These are phyloP conservation scores for Vulpes lagopus DNA, from an alignment of 2,113 vertebrate species.

Conservation along the genomic window DNA sequence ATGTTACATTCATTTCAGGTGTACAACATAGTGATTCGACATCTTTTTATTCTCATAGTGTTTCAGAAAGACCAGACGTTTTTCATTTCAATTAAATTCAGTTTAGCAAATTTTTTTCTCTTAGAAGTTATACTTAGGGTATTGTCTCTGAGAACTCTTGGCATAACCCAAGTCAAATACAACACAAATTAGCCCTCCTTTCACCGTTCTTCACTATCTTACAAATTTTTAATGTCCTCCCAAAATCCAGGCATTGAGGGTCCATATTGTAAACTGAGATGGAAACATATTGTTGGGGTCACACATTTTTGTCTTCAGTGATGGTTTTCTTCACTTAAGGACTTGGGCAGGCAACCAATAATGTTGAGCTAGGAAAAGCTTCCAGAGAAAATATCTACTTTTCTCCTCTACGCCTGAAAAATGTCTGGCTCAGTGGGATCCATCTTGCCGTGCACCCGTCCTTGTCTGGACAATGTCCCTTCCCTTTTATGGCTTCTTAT, in stretches of 20 bases:
- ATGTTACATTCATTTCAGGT: not conserved
- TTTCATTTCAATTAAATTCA: not conserved
- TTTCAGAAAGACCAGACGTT: not conserved
- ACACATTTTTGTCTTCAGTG: not conserved
- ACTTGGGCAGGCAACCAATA: not conserved
- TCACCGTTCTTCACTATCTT: not conserved
- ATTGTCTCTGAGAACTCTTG: not conserved
- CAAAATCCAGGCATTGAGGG: not conserved
- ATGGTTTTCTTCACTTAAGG: not conserved
- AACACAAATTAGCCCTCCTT: not conserved
- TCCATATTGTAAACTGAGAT: not conserved
- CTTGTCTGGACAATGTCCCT: not conserved
- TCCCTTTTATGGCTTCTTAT: not conserved
- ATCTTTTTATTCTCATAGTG: not conserved
- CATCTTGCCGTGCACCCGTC: not conserved
- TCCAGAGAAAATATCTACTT: not conserved
- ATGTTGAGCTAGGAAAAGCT: not conserved
- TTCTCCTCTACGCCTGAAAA: not conserved
- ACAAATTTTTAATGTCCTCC: not conserved
- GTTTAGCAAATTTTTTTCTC: not conserved
- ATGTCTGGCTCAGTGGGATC: too few relatives aligned
- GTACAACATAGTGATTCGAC: not conserved
- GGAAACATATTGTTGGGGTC: not conserved
- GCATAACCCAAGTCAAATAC: not conserved
- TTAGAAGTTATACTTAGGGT: not conserved